Base-by-base conservation (phyloP, 2,113 vertebrate species). In the Antigone vipio region DNA sequence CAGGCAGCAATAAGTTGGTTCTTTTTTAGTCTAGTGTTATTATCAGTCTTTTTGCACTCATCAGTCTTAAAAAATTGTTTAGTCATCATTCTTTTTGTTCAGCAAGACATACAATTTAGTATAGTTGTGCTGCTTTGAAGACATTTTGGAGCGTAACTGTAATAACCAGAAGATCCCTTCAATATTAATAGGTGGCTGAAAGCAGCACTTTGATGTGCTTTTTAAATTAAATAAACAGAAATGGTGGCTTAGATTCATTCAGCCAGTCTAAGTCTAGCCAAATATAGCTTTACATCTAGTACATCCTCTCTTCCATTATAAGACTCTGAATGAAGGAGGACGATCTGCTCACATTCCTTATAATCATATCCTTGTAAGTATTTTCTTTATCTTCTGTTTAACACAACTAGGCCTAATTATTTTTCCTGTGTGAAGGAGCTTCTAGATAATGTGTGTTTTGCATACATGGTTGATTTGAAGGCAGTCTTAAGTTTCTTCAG, bases 111-210 rank as follows among this genome's bases (percentile, higher is more conserved):
- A 40, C 6, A 8, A 78, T 81, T 85, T 76, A 74, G 59, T 80
- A 21, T 30, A 69, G 27, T 69, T 81, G 24, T 86, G 64, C 50
- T 71, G 73, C 73, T 87, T 67, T 93, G 86, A 92, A 95, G 68
- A 88, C 47, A 85, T 78, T 93, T 78, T 52, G 19, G 27, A 78
- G 24, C 62, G 35, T 82, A 79, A 75, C 49, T 91, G 27, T 74
- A 91, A 85, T 85, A 95, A 81, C 52, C 73, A 89, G 62, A 81
- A 89, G 66, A 91, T 89, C 49, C 22, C 76, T 91, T 96, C 89
- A 91, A 53, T 94, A 86, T 89, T 92, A 95, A 87, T 87, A 85
- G 50, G 56, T 87, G 76, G 24, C 73, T 92, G 74, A 95, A 97
- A 91, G 78, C 71, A 91, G 77, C 42, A 38, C 71, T 94, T 95